Evolutionary conservation across 2,113 vertebrate species (phyloP), one percentile per base, ranked within the genome.

Genomic region (Patagioenas fasciata): DNA sequence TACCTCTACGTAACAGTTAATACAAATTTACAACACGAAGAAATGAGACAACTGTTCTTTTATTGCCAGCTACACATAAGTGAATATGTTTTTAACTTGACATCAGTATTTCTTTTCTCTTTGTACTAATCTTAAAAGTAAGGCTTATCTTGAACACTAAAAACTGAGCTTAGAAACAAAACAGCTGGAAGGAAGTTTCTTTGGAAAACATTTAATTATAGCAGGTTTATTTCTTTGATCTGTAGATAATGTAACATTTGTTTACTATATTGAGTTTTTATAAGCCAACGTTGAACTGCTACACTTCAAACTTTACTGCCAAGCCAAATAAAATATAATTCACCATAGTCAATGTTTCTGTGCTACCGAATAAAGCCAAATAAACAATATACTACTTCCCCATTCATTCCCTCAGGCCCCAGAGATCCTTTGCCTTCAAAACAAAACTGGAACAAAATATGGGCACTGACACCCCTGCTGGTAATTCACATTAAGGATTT

Each of bases 171-270:
- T 79, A 87, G 89, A 97, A 94, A 80, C 91, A 57, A 92, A 96
- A 94, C 97, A 96, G 89, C 92, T 97, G 95, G 89, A 91, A 96
- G 94, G 90, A 96, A 97, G 89, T 95, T 94, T 69, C 66, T 83
- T 2, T 78, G 72, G 61, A 97, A 95, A 96, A 87, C 47, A 91
- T 94, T 95, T 97, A 86, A 94, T 95, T 92, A 83, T 62, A 96
- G 85, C 70, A 92, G 67, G 83, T 89, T 96, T 91, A 78, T 85
- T 94, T 94, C 97, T 97, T 94, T 95, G 96, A 97, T 97, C 89
- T 94, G 44, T 65, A 96, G 94, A 95, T 95, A 96, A 89, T 69
- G 58, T 78, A 95, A 91, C 67, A 79, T 83, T 95, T 78, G 64
- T 96, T 97, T 94, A 94, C 44, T 91, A 82, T n/a, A 90, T 38